Conservation (phyloP, 2,113 vertebrate species). For the Zosterops lateralis region DNA sequence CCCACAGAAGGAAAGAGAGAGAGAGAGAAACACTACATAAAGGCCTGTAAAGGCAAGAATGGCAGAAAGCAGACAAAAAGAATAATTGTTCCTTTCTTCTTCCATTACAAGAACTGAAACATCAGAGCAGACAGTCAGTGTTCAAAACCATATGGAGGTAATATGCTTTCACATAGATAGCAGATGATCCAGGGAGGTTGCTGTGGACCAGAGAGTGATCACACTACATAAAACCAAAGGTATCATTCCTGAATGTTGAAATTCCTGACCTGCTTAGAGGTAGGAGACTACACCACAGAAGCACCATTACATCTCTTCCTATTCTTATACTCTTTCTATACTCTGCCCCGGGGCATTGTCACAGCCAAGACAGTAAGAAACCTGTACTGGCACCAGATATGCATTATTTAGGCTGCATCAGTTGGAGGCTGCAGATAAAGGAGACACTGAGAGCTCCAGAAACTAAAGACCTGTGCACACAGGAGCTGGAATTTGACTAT, state of each 20-base stretch:
- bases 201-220: neutral
- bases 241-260: neutral
- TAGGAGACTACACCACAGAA: neutral
- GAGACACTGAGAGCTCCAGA: neutral
- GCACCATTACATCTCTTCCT: neutral
- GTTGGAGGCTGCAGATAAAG: neutral
- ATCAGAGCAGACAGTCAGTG: neutral
- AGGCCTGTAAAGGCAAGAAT: neutral
- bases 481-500: neutral
- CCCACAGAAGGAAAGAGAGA: neutral
- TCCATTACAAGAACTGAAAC: neutral
- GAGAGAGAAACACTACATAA: neutral
- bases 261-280: neutral
- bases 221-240: neutral
- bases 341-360: neutral
- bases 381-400: neutral
- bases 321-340: neutral
- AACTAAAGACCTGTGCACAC: neutral
- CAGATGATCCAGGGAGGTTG: neutral
- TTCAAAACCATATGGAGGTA: neutral
- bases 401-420: neutral
- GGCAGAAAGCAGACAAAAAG: neutral
- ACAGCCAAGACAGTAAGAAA: neutral
- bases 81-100: neutral
- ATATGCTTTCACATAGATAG: neutral